Evolutionary conservation across 2,888 invertebrate genomes (phyloP).

Genomic region (Anoplius nigerrimus): DNA sequence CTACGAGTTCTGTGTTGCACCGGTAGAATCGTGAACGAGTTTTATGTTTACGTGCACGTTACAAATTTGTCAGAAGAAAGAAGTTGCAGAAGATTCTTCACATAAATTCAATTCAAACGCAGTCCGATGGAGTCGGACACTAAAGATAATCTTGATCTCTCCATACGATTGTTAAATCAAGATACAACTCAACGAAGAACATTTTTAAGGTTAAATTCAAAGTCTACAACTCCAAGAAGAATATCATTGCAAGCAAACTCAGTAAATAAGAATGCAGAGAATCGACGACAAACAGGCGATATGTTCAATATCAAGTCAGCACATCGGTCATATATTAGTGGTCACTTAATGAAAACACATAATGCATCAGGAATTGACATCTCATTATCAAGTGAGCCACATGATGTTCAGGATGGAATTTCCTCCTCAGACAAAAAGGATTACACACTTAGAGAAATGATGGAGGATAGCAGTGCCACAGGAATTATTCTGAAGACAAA

Average conservation of each 20-base stretch:
- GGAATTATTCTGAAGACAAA: constrained; percentile 68
- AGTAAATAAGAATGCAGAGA: constrained; percentile 35
- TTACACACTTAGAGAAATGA: constrained; percentile 65
- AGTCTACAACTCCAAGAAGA: constrained; percentile 50
- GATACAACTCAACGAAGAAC: constrained; percentile 54
- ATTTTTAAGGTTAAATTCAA: constrained; percentile 60
- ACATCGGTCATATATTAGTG: constrained; percentile 34
- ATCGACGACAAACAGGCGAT: constrained; percentile 34
- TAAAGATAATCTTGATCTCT: constrained; percentile 53
- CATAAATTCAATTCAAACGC: too few species aligned
- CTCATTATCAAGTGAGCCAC: constrained; percentile 59
- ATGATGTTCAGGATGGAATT: constrained; percentile 63
- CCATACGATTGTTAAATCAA: constrained; percentile 52
- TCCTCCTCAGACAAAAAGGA: constrained; percentile 57
- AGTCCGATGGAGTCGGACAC: constrained; percentile 37
- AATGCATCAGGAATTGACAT: constrained; percentile 48
- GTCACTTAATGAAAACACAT: constrained; percentile 34
- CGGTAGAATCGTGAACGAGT: too few species aligned
- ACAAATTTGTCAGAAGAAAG: too few species aligned
- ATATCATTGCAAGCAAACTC: constrained; percentile 49
- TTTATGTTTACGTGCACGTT: too few species aligned
- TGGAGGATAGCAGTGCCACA: constrained; percentile 69
- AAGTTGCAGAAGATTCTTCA: too few species aligned
- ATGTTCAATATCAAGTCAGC: constrained; percentile 31
- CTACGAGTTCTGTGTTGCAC: too few species aligned